phyloP scores from a whole-genome alignment of 2,113 vertebrate genomes.

The Scomber colias region DNA sequence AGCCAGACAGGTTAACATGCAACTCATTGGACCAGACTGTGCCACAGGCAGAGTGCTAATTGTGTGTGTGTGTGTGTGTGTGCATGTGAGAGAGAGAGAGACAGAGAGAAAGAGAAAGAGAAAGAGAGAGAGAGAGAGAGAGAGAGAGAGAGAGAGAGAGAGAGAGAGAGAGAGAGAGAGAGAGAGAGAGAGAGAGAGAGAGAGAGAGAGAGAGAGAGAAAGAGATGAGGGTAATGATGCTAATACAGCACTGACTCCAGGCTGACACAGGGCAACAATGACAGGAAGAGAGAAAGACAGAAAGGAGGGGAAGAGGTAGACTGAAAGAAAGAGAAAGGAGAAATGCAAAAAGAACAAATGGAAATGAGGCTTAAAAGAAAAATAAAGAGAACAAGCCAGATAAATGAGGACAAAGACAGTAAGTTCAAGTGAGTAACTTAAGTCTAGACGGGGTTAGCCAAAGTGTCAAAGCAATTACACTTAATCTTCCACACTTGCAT shows the following conservation, averaged over 20 bases:
- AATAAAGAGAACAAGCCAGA: constrained; percentile 5
- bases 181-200: no score
- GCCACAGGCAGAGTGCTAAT: constrained; percentile 32
- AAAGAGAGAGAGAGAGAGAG: no score
- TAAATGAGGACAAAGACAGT: not conserved
- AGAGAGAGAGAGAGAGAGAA: no score
- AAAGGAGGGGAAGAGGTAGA: constrained; percentile 2
- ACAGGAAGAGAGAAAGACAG: constrained; percentile 35
- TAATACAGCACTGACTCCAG: constrained; percentile 55
- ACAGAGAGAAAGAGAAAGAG: no score
- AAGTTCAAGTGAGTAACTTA: constrained; percentile 4
- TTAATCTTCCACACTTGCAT: not conserved
- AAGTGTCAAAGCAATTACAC: constrained; percentile 32
- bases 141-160: no score
- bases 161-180: no score
- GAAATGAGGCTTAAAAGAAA: not conserved
- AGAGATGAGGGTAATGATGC: constrained; percentile 21
- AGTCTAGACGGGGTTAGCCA: constrained; percentile 17
- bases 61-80: not conserved
- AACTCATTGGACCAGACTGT: constrained; percentile 31
- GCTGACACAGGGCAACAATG: constrained; percentile 48
- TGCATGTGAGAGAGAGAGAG: no score
- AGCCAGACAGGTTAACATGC: constrained; percentile 27
- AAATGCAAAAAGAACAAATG: not conserved
- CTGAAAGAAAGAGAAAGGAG: not conserved